Base-by-base conservation (phyloP, 2,797 vertebrate species). In the Mionectes olivaceus region DNA sequence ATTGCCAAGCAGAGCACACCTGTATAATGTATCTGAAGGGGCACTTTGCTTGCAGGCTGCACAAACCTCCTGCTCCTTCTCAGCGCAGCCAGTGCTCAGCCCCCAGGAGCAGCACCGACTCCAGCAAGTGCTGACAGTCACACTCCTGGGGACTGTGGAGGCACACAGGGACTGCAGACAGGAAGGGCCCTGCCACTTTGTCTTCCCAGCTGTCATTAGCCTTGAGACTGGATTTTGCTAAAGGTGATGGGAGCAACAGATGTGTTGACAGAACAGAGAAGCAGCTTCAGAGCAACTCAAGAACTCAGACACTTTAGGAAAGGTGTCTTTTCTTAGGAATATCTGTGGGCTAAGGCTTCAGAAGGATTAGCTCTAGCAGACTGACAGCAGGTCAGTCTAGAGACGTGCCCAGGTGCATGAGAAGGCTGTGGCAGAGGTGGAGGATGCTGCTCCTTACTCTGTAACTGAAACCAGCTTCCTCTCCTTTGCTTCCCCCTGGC, bases 81-180 rank as follows among this genome's bases (percentile, higher is more conserved):
- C 53, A 49, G 13, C 2, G 6, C 30, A 63, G 39, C 23, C 23
- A 7, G 10, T 9, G 32, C 9, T 30, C 41, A 68, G 63, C 6
- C 1, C 30, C 24, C 44, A 37, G 35, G 35, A 39, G 75, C 78
- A 55, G n/a, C 4, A 19, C 44, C 27, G 37, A 10, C 24, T 13
- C 30, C 1, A 17, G 53, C 52, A 13, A 0, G 0, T 43, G 61
- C 78, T 25, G 7, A 4, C 28, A 35, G 60, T 32, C 24, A n/a
- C 4, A 32, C 69, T 67, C 39, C 39, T 5, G 1, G 44, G 49
- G 41, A 2, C 5, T 0, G 2, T 0, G 18, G 39, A 57, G 41
- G 53, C n/a, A 47, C 32, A 5, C 5, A 7, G 53, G 22, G 53
- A 35, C 24, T 71, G 70, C 65, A 60, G 65, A 35, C 30, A 21